These are phyloP conservation scores for Rhinichthys osculus DNA, from an alignment of 2,797 vertebrate genomes.

Conservation along the genomic window DNA sequence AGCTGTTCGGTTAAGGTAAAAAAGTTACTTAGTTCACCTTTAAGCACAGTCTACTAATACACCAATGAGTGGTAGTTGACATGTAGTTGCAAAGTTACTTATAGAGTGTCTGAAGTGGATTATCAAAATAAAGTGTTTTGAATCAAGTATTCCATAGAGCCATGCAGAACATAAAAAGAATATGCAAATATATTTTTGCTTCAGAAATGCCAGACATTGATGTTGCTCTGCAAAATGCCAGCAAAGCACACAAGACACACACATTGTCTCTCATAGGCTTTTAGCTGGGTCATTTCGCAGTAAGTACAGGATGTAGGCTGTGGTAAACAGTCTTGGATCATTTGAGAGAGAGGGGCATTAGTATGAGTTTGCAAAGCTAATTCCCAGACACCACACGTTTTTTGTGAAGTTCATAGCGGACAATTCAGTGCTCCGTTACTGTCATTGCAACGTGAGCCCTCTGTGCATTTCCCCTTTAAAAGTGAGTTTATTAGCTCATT, in stretches of 20 bases:
- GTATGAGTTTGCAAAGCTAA: not conserved
- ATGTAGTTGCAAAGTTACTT: not conserved
- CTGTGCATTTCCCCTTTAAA: slow-evolving; percentile 25
- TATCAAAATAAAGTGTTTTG: not conserved
- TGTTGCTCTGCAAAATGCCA: not conserved
- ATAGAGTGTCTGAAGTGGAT: not conserved
- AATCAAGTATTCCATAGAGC: not conserved
- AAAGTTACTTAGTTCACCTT: too few relatives aligned
- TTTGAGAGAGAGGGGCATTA: slow-evolving; percentile 4
- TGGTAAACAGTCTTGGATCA: slow-evolving; percentile 33
- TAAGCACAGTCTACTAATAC: not conserved
- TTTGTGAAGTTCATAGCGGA: slow-evolving; percentile 6
- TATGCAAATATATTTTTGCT: not conserved
- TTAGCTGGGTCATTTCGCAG: slow-evolving; percentile 38
- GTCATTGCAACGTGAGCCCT: slow-evolving; percentile 22
- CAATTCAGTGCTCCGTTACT: slow-evolving; percentile 8
- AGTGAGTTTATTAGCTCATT: slow-evolving; percentile 43
- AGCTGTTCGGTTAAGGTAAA: too few relatives aligned
- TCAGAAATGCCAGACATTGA: not conserved
- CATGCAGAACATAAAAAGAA: too few relatives aligned
- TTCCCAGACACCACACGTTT: not conserved
- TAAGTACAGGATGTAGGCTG: slow-evolving; percentile 51
- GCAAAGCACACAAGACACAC: slow-evolving; percentile 12
- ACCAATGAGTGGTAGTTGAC: not conserved
- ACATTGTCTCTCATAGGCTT: slow-evolving; percentile 26